These are phyloP conservation scores for Perccottus glenii DNA, from an alignment of 2,113 vertebrate genomes.

Conservation along the genomic window DNA sequence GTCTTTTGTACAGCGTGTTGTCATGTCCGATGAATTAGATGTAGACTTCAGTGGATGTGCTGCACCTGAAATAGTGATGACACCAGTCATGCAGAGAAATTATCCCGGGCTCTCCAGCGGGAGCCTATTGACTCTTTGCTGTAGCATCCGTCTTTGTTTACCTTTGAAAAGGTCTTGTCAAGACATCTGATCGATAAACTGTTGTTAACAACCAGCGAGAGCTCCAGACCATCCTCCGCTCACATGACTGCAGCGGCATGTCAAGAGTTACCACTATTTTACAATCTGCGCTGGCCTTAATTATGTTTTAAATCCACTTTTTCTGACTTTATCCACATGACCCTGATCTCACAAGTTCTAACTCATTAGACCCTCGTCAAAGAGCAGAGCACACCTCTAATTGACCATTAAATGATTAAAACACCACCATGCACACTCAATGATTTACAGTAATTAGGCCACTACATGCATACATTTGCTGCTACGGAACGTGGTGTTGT, in stretches of 20 bases:
- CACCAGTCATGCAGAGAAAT: conserved; percentile 24
- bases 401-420: conserved; percentile 2
- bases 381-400: background rate
- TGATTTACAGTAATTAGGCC: conserved; percentile 8
- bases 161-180: conserved; percentile 8
- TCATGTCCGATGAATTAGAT: conserved; percentile 8
- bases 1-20: background rate
- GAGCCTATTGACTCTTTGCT: background rate
- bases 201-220: conserved; percentile 20
- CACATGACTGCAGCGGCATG: background rate
- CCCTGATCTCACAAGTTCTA: background rate
- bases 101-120: conserved; percentile 7
- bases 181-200: conserved; percentile 15
- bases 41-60: conserved; percentile 1
- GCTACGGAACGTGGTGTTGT: background rate
- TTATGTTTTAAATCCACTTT: no score
- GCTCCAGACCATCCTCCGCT: background rate
- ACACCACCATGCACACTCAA: background rate
- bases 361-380: conserved; percentile 1
- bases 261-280: no score
- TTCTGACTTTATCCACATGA: background rate
- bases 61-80: conserved; percentile 2
- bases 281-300: no score
- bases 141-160: conserved; percentile 12
- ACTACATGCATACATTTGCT: background rate